Evolutionary conservation across 2,113 vertebrate genomes (phyloP).

Genomic region (Dasypus novemcinctus): DNA sequence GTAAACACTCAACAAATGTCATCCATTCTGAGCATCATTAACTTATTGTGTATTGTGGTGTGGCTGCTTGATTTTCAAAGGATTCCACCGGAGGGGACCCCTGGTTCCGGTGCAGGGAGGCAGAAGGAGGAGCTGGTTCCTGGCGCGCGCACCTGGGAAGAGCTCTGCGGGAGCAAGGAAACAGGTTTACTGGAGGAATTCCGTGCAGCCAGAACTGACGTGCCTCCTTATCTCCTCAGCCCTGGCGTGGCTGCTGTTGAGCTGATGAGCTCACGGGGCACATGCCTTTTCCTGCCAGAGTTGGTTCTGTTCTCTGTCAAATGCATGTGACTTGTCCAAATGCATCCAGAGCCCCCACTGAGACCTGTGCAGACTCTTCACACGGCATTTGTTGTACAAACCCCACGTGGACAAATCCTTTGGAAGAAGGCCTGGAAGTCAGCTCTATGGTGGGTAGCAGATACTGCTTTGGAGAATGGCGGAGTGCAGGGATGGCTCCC

Average conservation of each 20-base stretch:
- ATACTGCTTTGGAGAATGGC: neutral
- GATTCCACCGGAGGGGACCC: neutral
- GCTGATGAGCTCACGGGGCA: neutral
- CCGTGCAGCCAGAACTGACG: neutral
- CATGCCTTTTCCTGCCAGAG: neutral
- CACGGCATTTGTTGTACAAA: neutral
- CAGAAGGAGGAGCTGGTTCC: neutral
- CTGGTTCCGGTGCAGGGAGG: neutral
- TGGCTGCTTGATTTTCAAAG: neutral
- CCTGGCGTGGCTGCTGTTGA: neutral
- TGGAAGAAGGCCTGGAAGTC: neutral
- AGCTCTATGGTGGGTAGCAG: neutral
- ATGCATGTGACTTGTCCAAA: neutral
- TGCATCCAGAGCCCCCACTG: neutral
- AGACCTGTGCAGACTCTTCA: neutral
- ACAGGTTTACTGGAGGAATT: neutral
- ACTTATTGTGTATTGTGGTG: too few species aligned
- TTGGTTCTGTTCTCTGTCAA: neutral
- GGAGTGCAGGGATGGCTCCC: neutral
- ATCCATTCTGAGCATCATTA: neutral
- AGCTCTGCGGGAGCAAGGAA: fast-evolving
- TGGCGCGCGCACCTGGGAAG: neutral
- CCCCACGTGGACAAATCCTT: neutral
- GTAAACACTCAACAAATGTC: neutral
- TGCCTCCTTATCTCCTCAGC: neutral